These are phyloP conservation scores for Erinaceus europaeus DNA, from an alignment of 2,113 vertebrate genomes.

Conservation along the genomic window DNA sequence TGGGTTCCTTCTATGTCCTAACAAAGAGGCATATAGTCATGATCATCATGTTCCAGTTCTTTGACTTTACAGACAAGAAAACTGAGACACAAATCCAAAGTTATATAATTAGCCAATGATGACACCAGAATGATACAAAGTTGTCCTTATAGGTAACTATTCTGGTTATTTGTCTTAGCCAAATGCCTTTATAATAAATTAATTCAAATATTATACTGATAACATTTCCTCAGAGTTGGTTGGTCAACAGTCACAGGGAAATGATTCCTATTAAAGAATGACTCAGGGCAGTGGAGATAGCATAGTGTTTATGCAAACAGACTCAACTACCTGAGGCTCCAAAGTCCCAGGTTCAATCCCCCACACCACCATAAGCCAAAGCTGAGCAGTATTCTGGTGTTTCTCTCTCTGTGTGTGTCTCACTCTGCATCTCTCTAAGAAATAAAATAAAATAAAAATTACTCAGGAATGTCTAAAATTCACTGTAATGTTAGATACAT, in stretches of 20 bases:
- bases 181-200: background rate
- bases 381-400: no score
- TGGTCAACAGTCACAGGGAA: background rate
- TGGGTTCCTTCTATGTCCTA: no score
- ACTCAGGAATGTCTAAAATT: background rate
- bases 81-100: background rate
- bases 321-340: no score
- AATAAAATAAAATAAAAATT: no score
- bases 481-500: background rate
- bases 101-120: background rate
- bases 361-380: no score
- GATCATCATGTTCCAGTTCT: background rate
- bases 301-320: no score
- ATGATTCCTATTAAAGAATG: background rate
- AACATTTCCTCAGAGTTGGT: background rate
- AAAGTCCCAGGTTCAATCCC: no score
- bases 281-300: no score
- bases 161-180: background rate
- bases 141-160: background rate
- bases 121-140: background rate
- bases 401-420: no score
- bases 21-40: background rate
- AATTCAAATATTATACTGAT: background rate
- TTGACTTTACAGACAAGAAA: background rate
- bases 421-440: no score